These are phyloP conservation scores for Acrobasis consociella DNA, from an alignment of 2,888 invertebrate species.

Conservation along the genomic window DNA sequence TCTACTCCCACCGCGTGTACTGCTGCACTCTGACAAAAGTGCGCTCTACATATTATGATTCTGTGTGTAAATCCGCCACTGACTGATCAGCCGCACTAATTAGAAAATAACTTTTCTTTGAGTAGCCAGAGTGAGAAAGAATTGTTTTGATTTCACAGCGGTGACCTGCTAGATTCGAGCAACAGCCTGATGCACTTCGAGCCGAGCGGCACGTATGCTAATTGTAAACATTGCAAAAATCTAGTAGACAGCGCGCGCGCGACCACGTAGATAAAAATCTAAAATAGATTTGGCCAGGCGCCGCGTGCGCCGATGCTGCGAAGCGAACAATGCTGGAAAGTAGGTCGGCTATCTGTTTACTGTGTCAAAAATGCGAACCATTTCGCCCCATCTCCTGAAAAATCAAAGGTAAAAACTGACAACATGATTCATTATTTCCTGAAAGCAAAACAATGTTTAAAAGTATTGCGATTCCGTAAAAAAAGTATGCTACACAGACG, in stretches of 20 bases:
- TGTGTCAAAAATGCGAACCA: constrained; percentile 67
- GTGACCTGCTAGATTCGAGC: background rate
- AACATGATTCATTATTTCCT: constrained; percentile 3
- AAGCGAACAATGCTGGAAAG: constrained; percentile 74
- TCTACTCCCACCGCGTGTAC: no score
- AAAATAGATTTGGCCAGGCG: constrained; percentile 79
- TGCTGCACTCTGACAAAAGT: no score
- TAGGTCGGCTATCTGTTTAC: constrained; percentile 76
- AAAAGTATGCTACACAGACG: background rate
- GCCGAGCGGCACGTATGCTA: constrained; percentile 2
- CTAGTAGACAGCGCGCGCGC: constrained; percentile 58
- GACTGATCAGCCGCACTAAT: no score
- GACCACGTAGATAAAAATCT: constrained; percentile 69
- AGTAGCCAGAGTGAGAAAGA: background rate
- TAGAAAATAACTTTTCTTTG: background rate
- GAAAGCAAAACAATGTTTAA: background rate
- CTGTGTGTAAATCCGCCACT: no score
- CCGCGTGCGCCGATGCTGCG: constrained; percentile 59
- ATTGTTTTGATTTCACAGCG: background rate
- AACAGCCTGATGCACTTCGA: background rate
- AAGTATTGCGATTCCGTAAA: background rate
- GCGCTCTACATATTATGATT: no score
- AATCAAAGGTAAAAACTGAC: background rate
- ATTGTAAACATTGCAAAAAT: constrained; percentile 73
- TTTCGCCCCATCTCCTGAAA: constrained; percentile 27